These are phyloP conservation scores for Drosophila macrothrix DNA, from an alignment of 2,888 invertebrate species.

Conservation along the genomic window DNA sequence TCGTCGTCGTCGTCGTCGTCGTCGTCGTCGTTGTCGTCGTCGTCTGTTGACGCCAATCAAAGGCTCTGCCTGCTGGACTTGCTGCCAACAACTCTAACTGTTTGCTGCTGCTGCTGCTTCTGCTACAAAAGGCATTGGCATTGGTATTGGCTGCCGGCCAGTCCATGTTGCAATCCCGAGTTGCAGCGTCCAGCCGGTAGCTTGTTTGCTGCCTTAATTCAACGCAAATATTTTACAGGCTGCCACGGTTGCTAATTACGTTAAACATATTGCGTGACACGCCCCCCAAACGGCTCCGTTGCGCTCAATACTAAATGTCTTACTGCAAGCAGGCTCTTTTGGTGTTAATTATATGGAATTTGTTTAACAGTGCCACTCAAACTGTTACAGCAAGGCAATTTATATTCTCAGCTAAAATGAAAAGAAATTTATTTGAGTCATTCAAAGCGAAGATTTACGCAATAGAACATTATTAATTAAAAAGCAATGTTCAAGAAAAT, in stretches of 20 bases:
- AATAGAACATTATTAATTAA: neutral
- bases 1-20: constrained; percentile 42
- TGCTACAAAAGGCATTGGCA: constrained; percentile 64
- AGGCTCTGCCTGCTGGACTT: constrained; percentile 41
- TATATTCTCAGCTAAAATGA: neutral
- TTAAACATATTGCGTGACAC: constrained; percentile 76
- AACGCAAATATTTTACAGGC: constrained; percentile 76
- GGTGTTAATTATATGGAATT: constrained; percentile 70
- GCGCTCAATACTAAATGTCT: constrained; percentile 7
- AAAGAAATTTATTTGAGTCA: neutral
- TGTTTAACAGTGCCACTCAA: constrained; percentile 17
- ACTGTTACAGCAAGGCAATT: constrained; percentile 3
- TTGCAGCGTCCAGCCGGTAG: constrained; percentile 49
- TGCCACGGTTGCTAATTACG: constrained; percentile 68
- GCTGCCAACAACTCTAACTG: constrained; percentile 60
- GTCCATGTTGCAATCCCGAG: constrained; percentile 37
- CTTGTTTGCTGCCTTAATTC: constrained; percentile 78
- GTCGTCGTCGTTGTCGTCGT: constrained; percentile 34
- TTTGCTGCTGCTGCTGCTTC: constrained; percentile 24
- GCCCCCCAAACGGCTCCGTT: constrained; percentile 42
- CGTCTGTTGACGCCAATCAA: constrained; percentile 60
- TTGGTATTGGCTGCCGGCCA: constrained; percentile 33
- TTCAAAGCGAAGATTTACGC: neutral
- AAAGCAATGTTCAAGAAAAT: neutral
- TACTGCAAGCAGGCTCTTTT: constrained; percentile 55